Evolutionary conservation across 2,888 invertebrate genomes (phyloP), one percentile per base, ranked within the genome.

Genomic region (Fissipunctia ypsillon): DNA sequence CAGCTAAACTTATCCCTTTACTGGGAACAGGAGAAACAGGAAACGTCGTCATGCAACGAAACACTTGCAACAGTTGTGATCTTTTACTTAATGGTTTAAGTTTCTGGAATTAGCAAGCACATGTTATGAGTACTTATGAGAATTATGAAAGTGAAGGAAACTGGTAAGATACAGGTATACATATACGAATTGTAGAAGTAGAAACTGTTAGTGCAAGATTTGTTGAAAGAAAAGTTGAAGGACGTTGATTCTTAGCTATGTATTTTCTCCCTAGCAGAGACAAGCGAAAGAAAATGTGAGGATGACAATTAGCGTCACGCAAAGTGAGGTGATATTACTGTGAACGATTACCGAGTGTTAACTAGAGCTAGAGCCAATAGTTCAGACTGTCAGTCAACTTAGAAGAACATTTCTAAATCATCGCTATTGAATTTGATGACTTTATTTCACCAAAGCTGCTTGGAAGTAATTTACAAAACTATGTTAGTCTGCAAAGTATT

Each of bases 61-160:
- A 64, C 54, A 54, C 43, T 65, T 41, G 54, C 31, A 38, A 35
- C 41, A 54, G 66, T 69, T 66, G 54, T 54, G 73, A 73, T 69
- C 35, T 52, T 79, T 74, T 66, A 64, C 66, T 69, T 61, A 73
- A 67, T 73, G 61, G 48, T 48, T 61, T 28, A 61, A n/a, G 63
- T 78, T 82, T 66, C 69, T 85, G 72, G 71, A 74, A 85, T 82
- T 75, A 75, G 69, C 68, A 48, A 68, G 38, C 52, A 61, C 12
- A 59, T 80, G 67, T 73, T 80, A 81, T 56, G 45, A 60, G 64
- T 50, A 54, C 59, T 78, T 67, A 71, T 66, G 60, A 70, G 41
- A 70, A 70, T 71, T 73, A 78, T 73, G 77, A 75, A 61, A 85
- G 76, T 75, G 28, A 64, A 43, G 38, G 19, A 74, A 84, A 77